Percentiles rank a stretch among this genome's conserved stretches.
Conservation (phyloP, 2,113 vertebrate species). For the Cottus gobio region DNA sequence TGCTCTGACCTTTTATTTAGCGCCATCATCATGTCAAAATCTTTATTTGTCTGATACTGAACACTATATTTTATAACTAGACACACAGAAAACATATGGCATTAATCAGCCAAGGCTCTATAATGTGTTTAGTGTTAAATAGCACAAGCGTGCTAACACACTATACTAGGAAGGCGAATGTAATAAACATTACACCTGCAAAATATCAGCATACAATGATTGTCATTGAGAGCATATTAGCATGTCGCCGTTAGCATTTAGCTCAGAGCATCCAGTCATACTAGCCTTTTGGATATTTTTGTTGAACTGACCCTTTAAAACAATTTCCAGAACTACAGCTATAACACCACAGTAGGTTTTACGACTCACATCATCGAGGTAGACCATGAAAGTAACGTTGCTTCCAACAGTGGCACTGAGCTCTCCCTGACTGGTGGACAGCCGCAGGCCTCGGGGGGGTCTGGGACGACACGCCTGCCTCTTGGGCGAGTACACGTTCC, state of each 20-base stretch:
- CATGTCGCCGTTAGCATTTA: not conserved
- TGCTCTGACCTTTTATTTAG: not conserved
- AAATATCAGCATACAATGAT: not conserved
- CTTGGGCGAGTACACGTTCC: slow-evolving; percentile 88
- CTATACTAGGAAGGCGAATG: not conserved
- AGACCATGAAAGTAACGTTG: slow-evolving; percentile 93
- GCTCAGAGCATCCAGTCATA: not conserved
- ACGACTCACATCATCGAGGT: slow-evolving; percentile 88
- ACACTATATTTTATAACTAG: not conserved
- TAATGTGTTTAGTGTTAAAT: not conserved
- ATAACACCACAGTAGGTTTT: not conserved
- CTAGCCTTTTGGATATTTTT: not conserved
- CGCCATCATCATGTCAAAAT: not conserved
- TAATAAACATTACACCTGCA: too few relatives aligned
- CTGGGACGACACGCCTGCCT: slow-evolving; percentile 88
- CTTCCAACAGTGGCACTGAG: slow-evolving; percentile 86
- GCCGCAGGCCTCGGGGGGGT: slow-evolving; percentile 88
- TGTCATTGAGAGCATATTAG: not conserved
- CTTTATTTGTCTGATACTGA: not conserved
- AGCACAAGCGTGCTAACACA: not conserved
- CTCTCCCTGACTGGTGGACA: slow-evolving; percentile 88
- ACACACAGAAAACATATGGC: not conserved
- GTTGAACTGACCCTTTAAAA: not conserved
- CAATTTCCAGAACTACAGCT: not conserved
- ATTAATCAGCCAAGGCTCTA: not conserved